Percentiles rank a stretch among this genome's conserved stretches.
These are phyloP conservation scores for Thaumetopoea pityocampa DNA, from an alignment of 1,140 invertebrate species.

Conservation along the genomic window DNA sequence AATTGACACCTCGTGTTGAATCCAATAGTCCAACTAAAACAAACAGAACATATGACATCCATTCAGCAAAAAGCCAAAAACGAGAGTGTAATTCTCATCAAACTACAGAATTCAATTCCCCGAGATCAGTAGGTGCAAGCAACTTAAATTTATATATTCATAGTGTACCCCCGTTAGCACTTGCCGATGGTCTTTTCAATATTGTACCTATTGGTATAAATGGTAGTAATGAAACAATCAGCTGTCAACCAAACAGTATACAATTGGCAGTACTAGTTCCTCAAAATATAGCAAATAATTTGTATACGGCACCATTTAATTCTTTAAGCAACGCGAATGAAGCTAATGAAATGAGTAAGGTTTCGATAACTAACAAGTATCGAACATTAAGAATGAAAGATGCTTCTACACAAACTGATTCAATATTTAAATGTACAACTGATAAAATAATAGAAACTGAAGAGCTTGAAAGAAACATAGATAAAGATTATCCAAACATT, in stretches of 20 bases:
- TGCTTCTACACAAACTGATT: constrained; percentile 82
- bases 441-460: constrained; percentile 44
- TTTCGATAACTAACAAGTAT: constrained; percentile 80
- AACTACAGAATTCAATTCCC: constrained; percentile 62
- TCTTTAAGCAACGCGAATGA: constrained; percentile 44
- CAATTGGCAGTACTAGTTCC: constrained; percentile 77
- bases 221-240: constrained; percentile 54
- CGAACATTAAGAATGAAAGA: constrained; percentile 75
- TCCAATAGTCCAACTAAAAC: constrained; percentile 56
- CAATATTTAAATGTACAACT: constrained; percentile 32
- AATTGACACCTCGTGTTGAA: constrained; percentile 30
- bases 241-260: constrained; percentile 54
- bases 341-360: constrained; percentile 50
- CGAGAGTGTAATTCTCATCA: constrained; percentile 56
- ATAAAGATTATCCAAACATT: constrained; percentile 64
- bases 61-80: constrained; percentile 56
- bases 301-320: constrained; percentile 60
- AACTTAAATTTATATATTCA: constrained; percentile 69
- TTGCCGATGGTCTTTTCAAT: constrained; percentile 61
- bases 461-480: constrained; percentile 42
- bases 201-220: constrained; percentile 67
- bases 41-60: constrained; percentile 59
- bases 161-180: constrained; percentile 55
- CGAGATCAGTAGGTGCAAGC: constrained; percentile 48
- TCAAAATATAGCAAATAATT: constrained; percentile 58